A percentile compares a stretch with the other conserved stretches of the same genome.
These are phyloP conservation scores for Thyatira batis DNA, from an alignment of 2,888 invertebrate genomes.

Conservation along the genomic window DNA sequence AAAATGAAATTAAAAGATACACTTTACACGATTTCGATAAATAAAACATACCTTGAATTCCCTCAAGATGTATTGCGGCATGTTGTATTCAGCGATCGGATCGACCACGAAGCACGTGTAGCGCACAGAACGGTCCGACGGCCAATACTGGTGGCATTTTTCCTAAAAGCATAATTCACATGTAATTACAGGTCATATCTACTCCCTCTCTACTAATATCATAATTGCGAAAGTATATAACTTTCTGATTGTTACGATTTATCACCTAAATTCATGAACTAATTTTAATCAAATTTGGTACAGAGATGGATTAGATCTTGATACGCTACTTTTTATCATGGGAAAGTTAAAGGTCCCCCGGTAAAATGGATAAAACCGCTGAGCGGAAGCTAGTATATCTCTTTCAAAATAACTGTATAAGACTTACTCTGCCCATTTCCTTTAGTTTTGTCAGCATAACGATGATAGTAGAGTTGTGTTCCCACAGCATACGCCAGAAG, in stretches of 20 bases:
- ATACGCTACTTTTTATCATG: too few species aligned
- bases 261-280: too few species aligned
- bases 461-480: constrained; percentile 99
- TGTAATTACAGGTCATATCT: too few species aligned
- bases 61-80: constrained; percentile 99
- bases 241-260: too few species aligned
- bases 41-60: constrained; percentile 91
- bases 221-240: too few species aligned
- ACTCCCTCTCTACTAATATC: too few species aligned
- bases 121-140: constrained; percentile 97
- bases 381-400: neutral
- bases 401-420: neutral
- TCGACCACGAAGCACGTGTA: constrained; percentile 99
- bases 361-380: too few species aligned
- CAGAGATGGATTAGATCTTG: too few species aligned
- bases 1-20: neutral
- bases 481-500: constrained; percentile 99
- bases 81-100: constrained; percentile 99
- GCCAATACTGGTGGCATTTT: constrained; percentile 99
- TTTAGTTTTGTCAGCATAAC: constrained; percentile 99
- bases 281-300: too few species aligned
- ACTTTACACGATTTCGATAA: too few species aligned
- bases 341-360: too few species aligned
- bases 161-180: constrained; percentile 85
- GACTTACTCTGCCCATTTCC: constrained; percentile 96